Evolutionary conservation across 2,888 invertebrate genomes (phyloP), one percentile per base, ranked within the genome.

Genomic region (Tanytarsus gracilentus): DNA sequence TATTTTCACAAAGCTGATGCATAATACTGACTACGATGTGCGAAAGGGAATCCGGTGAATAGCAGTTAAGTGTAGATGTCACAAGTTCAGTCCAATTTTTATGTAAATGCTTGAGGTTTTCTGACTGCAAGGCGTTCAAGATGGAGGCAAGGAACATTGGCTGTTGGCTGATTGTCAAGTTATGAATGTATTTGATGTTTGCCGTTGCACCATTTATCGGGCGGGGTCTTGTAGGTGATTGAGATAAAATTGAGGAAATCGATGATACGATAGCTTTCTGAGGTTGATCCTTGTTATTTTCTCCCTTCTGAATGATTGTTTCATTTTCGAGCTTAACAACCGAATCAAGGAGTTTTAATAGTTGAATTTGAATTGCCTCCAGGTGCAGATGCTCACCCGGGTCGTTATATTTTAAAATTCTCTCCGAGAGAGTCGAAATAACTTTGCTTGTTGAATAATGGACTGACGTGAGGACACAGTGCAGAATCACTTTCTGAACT

Each of bases 51-150:
- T 73, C 72, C 48, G 83, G 81, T 39, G 83, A 85, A 70, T 90
- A 83, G 70, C 86, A 90, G 8, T 89, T 91, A 36, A 92, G 74
- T 59, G 88, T 83, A 23, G 85, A 83, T 1, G 88, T 86, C 7
- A 91, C 82, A 71, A 91, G 78, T 63, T 85, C 82, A 29, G 90
- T 80, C 90, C 91, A 92, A 67, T 87, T 85, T 64, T 84, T 83
- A 70, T 92, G 92, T 64, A 88, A 71, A 67, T 85, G 83, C 50
- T 83, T 78, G 72, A 84, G 77, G 62, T 83, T 82, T 62, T 81
- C 80, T 71, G 85, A 71, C 67, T 86, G 84, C 61, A 91, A 73
- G 4, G 90, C 88, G 67, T 83, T 85, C 65, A 88, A 75, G 53
- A 90, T 80, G 26, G 88, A 86, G 18, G 86, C 82, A 27, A 90